These are phyloP conservation scores for Triops longicaudatus DNA, from an alignment of 1,140 invertebrate species.

Conservation along the genomic window DNA sequence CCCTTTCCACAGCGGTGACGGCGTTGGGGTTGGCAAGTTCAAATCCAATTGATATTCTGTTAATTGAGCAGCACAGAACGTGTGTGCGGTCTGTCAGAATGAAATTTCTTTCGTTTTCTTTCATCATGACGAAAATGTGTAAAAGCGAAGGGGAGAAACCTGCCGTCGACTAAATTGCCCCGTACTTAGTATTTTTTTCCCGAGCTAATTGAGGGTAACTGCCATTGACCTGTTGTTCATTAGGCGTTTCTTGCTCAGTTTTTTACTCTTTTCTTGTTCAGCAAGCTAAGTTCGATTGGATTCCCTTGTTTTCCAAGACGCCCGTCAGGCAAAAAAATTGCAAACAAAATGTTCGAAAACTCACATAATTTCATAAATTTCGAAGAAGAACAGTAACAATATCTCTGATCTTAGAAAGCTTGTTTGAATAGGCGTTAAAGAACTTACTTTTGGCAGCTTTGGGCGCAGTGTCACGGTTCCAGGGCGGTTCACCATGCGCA, in stretches of 20 bases:
- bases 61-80: background rate
- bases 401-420: background rate
- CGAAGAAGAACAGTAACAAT: background rate
- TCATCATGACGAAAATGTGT: background rate
- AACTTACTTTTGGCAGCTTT: background rate
- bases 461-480: constrained; percentile 51
- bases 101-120: background rate
- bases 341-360: background rate
- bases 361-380: background rate
- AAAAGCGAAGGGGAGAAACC: background rate
- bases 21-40: background rate
- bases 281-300: background rate
- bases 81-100: background rate
- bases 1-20: background rate
- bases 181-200: background rate
- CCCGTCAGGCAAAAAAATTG: background rate
- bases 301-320: background rate
- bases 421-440: background rate
- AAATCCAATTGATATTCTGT: constrained; percentile 13
- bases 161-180: background rate
- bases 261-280: background rate
- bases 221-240: background rate
- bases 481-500: constrained; percentile 86
- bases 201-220: constrained; percentile 1
- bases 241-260: background rate